Conservation (phyloP, 2,888 invertebrate genomes). For the Eilema griseolum region DNA sequence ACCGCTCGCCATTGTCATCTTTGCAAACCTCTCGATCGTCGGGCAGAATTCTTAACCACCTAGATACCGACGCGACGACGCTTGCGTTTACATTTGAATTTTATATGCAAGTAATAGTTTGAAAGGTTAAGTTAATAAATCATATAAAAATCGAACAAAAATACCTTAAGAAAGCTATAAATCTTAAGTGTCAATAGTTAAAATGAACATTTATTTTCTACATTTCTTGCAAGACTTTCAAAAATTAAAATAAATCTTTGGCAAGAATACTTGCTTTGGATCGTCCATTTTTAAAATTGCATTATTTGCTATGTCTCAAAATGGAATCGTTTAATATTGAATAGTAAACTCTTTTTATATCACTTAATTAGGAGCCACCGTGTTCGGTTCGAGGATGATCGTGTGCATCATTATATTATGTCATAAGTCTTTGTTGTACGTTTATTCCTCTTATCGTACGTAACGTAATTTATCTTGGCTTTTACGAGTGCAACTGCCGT, state of each 20-base stretch:
- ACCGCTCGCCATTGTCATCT: no score
- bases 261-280: background rate
- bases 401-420: no score
- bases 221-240: background rate
- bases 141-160: background rate
- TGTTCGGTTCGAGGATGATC: no score
- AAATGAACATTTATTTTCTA: background rate
- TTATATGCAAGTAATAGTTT: background rate
- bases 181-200: background rate
- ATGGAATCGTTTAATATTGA: no score
- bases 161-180: slow-evolving; percentile 1
- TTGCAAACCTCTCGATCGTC: no score
- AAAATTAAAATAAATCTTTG: background rate
- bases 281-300: background rate
- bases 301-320: background rate
- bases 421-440: no score
- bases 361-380: no score
- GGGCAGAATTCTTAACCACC: background rate
- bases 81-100: background rate
- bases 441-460: no score
- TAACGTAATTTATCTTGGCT: no score
- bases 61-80: background rate
- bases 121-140: background rate
- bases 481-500: no score
- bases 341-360: no score